These are phyloP conservation scores for Trichomalopsis sarcophagae DNA, from an alignment of 1,140 invertebrate genomes.

Conservation along the genomic window DNA sequence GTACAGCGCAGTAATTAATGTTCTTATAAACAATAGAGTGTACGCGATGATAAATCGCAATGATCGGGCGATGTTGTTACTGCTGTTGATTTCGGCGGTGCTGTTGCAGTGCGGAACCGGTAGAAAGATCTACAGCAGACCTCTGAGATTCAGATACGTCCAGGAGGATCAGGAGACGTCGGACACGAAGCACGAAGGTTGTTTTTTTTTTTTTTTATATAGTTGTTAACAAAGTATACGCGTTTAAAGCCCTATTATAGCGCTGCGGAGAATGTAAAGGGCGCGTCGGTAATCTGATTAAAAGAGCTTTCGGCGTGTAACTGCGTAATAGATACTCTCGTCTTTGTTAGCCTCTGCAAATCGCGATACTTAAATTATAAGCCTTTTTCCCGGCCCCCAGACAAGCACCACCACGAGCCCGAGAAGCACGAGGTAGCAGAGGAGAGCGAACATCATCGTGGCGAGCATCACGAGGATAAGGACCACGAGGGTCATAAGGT, in stretches of 20 bases:
- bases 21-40: background rate
- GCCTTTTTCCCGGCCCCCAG: background rate
- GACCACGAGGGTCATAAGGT: conserved; percentile 44
- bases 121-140: conserved; percentile 52
- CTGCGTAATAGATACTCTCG: too few species aligned
- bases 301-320: too few species aligned
- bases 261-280: background rate
- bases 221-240: background rate
- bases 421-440: conserved; percentile 15
- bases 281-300: background rate
- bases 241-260: background rate
- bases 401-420: conserved; percentile 21
- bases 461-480: conserved; percentile 38
- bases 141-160: conserved; percentile 55
- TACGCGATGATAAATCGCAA: too few species aligned
- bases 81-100: conserved; percentile 28
- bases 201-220: background rate
- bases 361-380: background rate
- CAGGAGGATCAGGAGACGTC: conserved; percentile 59
- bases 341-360: too few species aligned
- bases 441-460: background rate
- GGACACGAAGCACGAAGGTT: conserved; percentile 58
- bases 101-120: conserved; percentile 11
- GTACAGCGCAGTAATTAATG: too few species aligned
- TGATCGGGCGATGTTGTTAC: background rate